Conservation (phyloP, 2,888 invertebrate species). For the Eupeodes luniger region DNA sequence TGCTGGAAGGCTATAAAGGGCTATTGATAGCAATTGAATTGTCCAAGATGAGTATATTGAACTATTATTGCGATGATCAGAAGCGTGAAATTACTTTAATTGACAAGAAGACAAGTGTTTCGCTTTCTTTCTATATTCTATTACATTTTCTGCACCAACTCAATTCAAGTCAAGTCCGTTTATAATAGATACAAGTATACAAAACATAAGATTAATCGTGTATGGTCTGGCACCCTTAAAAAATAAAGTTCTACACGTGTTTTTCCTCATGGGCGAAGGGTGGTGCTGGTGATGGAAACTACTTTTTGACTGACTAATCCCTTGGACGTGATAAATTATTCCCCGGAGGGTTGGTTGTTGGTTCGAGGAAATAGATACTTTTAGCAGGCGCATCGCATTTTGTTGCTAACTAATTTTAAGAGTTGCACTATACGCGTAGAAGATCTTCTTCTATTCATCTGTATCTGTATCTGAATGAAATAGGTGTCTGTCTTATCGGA, state of each 20-base stretch:
- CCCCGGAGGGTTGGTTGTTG: slow-evolving; percentile 82
- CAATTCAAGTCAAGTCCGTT: slow-evolving; percentile 34
- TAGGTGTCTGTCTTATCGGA: slow-evolving; percentile 1
- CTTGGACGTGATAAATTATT: slow-evolving; percentile 83
- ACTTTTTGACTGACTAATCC: slow-evolving; percentile 83
- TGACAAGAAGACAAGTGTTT: slow-evolving; percentile 75
- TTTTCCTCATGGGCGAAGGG: slow-evolving; percentile 35
- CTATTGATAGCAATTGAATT: slow-evolving; percentile 73
- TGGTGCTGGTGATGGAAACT: slow-evolving; percentile 77
- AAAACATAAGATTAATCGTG: slow-evolving; percentile 63
- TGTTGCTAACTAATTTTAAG: slow-evolving; percentile 63
- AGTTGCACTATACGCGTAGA: slow-evolving; percentile 24
- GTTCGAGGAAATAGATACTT: slow-evolving; percentile 63
- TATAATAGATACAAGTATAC: slow-evolving; percentile 45
- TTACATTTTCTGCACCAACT: slow-evolving; percentile 7
- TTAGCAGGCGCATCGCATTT: slow-evolving; percentile 59
- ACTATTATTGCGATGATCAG: slow-evolving; percentile 51
- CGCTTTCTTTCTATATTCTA: not conserved
- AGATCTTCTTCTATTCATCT: not conserved
- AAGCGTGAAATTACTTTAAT: slow-evolving; percentile 83
- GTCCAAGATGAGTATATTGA: slow-evolving; percentile 6
- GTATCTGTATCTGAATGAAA: not conserved
- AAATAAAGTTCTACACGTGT: slow-evolving; percentile 78
- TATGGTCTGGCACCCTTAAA: slow-evolving; percentile 69
- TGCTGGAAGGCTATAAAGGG: slow-evolving; percentile 77